phyloP scores from a whole-genome alignment of 1,140 invertebrate genomes.

The Leptinotarsa texana region DNA sequence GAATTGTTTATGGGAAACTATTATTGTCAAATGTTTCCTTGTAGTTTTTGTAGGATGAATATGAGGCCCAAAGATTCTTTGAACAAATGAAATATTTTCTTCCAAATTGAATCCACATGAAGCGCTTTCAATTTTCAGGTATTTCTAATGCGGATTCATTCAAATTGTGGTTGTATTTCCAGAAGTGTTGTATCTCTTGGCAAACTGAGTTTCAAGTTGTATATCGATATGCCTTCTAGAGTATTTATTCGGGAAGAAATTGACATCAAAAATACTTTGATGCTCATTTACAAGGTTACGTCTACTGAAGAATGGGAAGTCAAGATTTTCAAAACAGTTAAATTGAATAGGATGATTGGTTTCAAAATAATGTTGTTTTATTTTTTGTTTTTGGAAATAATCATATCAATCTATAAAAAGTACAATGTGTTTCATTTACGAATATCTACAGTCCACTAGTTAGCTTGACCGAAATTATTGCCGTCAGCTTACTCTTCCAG shows the following conservation, averaged over 20 bases:
- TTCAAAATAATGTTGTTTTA: neutral
- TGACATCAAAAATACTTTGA: conserved; percentile 8
- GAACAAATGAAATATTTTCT: too few species aligned
- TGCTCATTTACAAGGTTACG: neutral
- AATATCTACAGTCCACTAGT: too few species aligned
- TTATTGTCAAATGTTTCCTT: too few species aligned
- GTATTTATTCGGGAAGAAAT: conserved; percentile 17
- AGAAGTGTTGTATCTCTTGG: neutral
- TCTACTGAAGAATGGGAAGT: conserved; percentile 4
- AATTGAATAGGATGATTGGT: neutral
- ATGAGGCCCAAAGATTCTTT: too few species aligned
- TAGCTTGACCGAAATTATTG: too few species aligned
- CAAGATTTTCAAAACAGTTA: neutral
- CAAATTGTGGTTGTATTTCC: neutral
- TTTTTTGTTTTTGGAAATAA: conserved; percentile 7
- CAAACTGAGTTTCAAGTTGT: conserved; percentile 12
- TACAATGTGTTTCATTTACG: too few species aligned
- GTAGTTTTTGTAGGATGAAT: too few species aligned
- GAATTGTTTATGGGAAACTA: too few species aligned
- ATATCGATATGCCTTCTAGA: conserved; percentile 20
- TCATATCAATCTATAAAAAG: neutral
- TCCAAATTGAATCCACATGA: too few species aligned
- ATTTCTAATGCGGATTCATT: neutral
- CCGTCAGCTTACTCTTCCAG: too few species aligned
- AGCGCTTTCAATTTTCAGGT: conserved; percentile 2